phyloP scores from a whole-genome alignment of 2,888 invertebrate species.

The Limenitis camilla region DNA sequence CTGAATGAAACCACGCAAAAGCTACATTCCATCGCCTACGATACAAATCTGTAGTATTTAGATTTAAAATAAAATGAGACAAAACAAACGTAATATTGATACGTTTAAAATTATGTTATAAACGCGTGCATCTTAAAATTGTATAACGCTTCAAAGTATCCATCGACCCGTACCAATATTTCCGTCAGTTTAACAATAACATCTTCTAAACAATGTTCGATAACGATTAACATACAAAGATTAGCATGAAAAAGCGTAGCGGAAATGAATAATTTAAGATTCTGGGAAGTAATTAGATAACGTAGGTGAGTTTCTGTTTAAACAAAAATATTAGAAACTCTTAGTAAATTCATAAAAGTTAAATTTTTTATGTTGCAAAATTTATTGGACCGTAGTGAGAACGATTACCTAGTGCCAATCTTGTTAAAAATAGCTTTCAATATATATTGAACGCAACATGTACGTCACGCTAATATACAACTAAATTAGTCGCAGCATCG shows the following conservation, averaged over 20 bases:
- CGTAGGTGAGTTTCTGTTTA: neutral
- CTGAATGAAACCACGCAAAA: slow-evolving; percentile 15
- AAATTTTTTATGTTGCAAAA: too few relatives aligned
- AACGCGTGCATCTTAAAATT: neutral
- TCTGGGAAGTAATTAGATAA: neutral
- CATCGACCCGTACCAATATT: too few relatives aligned
- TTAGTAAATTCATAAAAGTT: too few relatives aligned
- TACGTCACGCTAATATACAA: neutral
- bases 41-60: slow-evolving; percentile 6
- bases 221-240: neutral
- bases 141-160: too few relatives aligned
- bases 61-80: slow-evolving; percentile 1
- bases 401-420: slow-evolving; percentile 1
- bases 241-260: neutral
- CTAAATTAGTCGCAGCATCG: too few relatives aligned
- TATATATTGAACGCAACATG: neutral
- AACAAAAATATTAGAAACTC: neutral
- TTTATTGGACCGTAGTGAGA: neutral
- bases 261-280: neutral
- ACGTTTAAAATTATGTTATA: neutral
- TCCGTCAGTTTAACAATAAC: too few relatives aligned
- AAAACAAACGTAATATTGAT: neutral
- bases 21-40: slow-evolving; percentile 3
- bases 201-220: too few relatives aligned
- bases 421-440: neutral